Base-by-base conservation (phyloP, 2,797 vertebrate species). In the Eleutherodactylus coqui region DNA sequence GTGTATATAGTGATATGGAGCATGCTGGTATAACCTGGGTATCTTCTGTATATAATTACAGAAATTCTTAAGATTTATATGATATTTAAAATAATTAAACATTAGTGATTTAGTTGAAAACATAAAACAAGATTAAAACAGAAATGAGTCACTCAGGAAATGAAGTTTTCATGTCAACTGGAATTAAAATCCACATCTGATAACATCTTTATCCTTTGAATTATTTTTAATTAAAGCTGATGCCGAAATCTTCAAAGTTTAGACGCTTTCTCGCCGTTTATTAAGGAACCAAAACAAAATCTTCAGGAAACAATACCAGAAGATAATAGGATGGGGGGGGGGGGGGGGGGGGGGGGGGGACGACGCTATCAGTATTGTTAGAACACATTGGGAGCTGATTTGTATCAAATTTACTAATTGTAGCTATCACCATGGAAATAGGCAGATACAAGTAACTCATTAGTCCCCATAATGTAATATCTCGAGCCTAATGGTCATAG, bases 161-260 rank as follows among this genome's bases (percentile, higher is more conserved):
- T 38, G 11, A n/a, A 60, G 36, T 53, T 27, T 60, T 58, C 34
- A 58, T 78, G 53, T 78, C 75, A 55, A 7, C 29, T 78, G 34
- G 51, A 78, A 58, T 78, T 53, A 78, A 58, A 55, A 78, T 78
- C n/a, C 53, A 36, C 75, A 58, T 78, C 58, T 36, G 75, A 78
- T 78, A 78, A 58, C 32, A 58, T 78, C 51, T 78, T 58, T 58
- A 78, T 78, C 51, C 75, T 58, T 55, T 38, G 51, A 34, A 78
- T 78, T 78, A 78, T 36, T 78, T 55, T 78, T 78, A 78, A 78
- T 78, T 78, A 78, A 55, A 53, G 41, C 51, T 16, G 51, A 78
- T n/a, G 75, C 75, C 38, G 49, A 38, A 38, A 24, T 32, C 75
- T 55, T 78, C 51, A 78, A 78, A 55, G 51, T 14, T 36, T 10